Evolutionary conservation across 2,888 invertebrate species (phyloP).

Genomic region (Terebella lapidaria): DNA sequence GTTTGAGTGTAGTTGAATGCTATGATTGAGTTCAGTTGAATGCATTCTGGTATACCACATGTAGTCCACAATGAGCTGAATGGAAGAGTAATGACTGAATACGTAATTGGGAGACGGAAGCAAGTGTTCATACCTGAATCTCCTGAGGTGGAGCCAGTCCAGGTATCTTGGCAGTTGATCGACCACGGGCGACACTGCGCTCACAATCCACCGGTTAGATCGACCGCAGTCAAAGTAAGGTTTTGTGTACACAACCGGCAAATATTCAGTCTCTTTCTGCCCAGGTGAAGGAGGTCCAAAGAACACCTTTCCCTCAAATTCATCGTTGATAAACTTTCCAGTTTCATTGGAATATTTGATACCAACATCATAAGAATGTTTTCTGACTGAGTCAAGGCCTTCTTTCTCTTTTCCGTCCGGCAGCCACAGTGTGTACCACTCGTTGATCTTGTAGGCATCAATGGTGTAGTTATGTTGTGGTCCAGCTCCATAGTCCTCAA

Average conservation of each 20-base stretch:
- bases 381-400: conserved; percentile 50
- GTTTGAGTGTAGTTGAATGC: not conserved
- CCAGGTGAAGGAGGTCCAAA: conserved; percentile 53
- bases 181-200: conserved; percentile 88
- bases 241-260: conserved; percentile 88
- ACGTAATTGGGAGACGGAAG: too few species aligned
- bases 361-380: conserved; percentile 43
- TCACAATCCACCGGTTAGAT: conserved; percentile 92
- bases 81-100: too few species aligned
- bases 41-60: too few species aligned
- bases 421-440: conserved; percentile 88
- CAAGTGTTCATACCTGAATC: conserved; percentile 21
- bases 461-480: conserved; percentile 82
- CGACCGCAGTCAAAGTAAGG: conserved; percentile 96
- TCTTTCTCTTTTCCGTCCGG: conserved; percentile 79
- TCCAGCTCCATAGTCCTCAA: conserved; percentile 62
- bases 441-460: conserved; percentile 84
- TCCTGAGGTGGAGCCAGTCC: conserved; percentile 41
- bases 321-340: conserved; percentile 37
- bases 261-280: conserved; percentile 56
- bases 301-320: conserved; percentile 38
- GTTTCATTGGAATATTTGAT: conserved; percentile 47
- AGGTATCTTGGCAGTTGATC: conserved; percentile 76
- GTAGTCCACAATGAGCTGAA: too few species aligned
- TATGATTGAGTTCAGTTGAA: too few species aligned